Evolutionary conservation across 2,797 vertebrate genomes (phyloP).

Genomic region (Leptoclinus maculatus): DNA sequence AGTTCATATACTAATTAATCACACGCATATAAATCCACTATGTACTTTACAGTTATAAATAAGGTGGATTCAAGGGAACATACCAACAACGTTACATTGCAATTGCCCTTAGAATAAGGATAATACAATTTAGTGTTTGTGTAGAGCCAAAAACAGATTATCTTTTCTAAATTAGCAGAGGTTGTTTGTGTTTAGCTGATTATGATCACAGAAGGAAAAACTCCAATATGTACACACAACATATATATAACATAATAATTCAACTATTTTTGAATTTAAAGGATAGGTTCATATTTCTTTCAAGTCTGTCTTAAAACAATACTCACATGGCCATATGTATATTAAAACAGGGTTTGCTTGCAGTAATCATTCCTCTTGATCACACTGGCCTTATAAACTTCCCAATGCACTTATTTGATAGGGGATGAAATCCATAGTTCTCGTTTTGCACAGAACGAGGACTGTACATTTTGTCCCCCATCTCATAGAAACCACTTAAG

Average conservation of each 20-base stretch:
- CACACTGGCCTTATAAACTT: not conserved
- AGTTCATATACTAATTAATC: not conserved
- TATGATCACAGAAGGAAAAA: not conserved
- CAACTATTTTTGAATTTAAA: not conserved
- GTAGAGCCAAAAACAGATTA: not conserved
- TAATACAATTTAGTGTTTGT: not conserved
- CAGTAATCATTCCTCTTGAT: not conserved
- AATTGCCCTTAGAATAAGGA: not conserved
- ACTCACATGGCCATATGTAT: not conserved
- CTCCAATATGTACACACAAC: not conserved
- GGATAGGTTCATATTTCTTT: not conserved
- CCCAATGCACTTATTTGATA: not conserved
- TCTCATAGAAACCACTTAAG: not conserved
- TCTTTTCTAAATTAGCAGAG: not conserved
- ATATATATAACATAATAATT: not conserved
- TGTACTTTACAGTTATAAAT: not conserved
- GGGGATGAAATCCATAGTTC: not conserved
- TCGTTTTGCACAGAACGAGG: not conserved
- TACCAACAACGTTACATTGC: not conserved
- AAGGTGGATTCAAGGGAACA: not conserved
- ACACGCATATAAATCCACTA: not conserved
- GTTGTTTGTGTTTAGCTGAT: not conserved
- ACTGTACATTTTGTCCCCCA: not conserved
- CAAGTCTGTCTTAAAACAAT: not conserved
- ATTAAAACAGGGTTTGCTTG: not conserved